Percentiles rank a stretch among this genome's conserved stretches.
These are phyloP conservation scores for Phalacrocorax pelagicus DNA, from an alignment of 2,113 vertebrate species.

Conservation along the genomic window DNA sequence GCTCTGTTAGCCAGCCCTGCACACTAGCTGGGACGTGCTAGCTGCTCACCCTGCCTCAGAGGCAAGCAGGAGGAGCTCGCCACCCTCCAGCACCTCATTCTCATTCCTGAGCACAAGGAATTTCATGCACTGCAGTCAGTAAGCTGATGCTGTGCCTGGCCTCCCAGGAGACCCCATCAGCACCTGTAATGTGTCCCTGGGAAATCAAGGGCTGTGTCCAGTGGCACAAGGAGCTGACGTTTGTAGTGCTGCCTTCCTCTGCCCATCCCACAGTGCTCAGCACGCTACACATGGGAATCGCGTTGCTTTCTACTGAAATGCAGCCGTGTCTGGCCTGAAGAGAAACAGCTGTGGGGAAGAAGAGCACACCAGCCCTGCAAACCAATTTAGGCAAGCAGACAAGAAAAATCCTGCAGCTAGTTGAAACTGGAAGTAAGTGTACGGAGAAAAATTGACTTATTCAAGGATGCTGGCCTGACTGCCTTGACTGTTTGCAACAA, in stretches of 20 bases:
- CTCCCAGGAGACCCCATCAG: background rate
- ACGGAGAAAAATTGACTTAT: background rate
- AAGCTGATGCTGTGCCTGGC: background rate
- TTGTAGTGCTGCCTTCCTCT: background rate
- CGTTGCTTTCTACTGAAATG: background rate
- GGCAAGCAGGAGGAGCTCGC: background rate
- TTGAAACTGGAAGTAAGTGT: background rate
- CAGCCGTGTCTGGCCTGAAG: background rate
- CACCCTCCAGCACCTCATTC: background rate
- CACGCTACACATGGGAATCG: fast-evolving
- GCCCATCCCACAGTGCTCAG: background rate
- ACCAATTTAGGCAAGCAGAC: background rate
- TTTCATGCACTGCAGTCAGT: background rate
- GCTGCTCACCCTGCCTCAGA: background rate
- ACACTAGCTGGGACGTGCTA: fast-evolving
- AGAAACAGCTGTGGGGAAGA: conserved; percentile 21
- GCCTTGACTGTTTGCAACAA: background rate
- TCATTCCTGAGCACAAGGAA: background rate
- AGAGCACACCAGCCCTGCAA: background rate
- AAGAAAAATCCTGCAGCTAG: background rate
- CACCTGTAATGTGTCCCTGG: background rate
- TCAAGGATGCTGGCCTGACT: background rate
- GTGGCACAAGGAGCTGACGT: background rate
- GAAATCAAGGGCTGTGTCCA: background rate
- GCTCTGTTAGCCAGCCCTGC: background rate